Conservation (phyloP, 2,797 vertebrate species). For the Rhodeus uyekii region DNA sequence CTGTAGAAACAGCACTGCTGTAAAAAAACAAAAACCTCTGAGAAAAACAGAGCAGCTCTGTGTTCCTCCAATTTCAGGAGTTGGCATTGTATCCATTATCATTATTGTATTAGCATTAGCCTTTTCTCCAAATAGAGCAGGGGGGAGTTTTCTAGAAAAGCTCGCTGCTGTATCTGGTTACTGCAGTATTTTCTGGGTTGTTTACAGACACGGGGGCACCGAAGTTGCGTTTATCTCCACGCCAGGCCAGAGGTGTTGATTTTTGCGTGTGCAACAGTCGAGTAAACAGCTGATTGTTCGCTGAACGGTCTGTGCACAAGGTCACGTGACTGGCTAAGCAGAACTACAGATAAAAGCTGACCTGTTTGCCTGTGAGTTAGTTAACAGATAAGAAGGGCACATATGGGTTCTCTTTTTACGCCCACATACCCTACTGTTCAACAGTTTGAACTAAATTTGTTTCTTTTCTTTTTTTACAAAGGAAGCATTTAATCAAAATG, state of each 20-base stretch:
- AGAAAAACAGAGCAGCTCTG: background rate
- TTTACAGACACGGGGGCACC: constrained; percentile 20
- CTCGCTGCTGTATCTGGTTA: constrained; percentile 29
- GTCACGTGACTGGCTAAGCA: constrained; percentile 26
- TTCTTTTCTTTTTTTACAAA: background rate
- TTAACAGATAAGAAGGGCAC: background rate
- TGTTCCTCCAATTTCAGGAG: constrained; percentile 32
- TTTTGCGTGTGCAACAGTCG: background rate
- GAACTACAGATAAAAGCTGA: constrained; percentile 30
- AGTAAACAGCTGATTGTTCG: constrained; percentile 40
- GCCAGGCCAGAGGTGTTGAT: constrained; percentile 21
- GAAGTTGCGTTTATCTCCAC: constrained; percentile 18
- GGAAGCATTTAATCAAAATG: background rate
- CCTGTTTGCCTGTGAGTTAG: constrained; percentile 5
- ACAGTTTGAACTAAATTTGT: background rate
- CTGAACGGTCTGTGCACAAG: constrained; percentile 26
- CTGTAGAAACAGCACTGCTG: background rate
- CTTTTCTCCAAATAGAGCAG: constrained; percentile 28
- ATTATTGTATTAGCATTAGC: constrained; percentile 32
- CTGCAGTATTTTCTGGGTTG: constrained; percentile 6
- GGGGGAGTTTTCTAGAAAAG: constrained; percentile 27
- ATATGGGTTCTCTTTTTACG: background rate
- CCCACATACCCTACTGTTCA: background rate
- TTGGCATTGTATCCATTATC: constrained; percentile 27
- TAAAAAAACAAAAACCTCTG: background rate